Evolutionary conservation across 2,113 vertebrate genomes (phyloP).

Genomic region (Procavia capensis): DNA sequence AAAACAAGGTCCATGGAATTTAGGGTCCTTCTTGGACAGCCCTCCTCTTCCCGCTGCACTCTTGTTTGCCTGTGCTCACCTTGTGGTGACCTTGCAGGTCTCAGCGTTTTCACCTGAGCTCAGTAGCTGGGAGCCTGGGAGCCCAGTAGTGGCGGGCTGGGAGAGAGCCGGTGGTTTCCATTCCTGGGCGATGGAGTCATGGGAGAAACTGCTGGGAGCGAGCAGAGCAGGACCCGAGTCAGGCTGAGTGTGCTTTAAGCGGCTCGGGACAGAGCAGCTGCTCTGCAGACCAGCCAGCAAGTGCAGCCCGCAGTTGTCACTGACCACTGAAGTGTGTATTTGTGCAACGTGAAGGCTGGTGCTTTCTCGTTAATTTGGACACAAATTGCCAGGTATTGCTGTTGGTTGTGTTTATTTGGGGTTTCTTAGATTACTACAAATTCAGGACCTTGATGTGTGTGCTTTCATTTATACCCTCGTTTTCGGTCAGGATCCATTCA

Average conservation of each 20-base stretch:
- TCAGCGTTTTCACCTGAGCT: constrained; percentile 57
- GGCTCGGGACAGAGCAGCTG: constrained; percentile 72
- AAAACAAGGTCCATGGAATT: constrained; percentile 45
- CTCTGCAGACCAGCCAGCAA: constrained; percentile 49
- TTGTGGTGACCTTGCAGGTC: constrained; percentile 77
- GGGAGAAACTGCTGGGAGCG: constrained; percentile 80
- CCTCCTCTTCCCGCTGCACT: not conserved
- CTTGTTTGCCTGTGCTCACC: constrained; percentile 63
- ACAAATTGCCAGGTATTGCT: constrained; percentile 56
- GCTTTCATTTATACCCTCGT: not conserved
- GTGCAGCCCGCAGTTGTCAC: constrained; percentile 51
- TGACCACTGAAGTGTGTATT: constrained; percentile 63
- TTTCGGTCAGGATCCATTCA: not conserved
- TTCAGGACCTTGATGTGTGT: not conserved
- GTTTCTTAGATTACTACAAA: not conserved
- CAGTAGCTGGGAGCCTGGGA: not conserved
- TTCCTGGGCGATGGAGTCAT: constrained; percentile 86
- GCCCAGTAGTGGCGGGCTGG: constrained; percentile 13
- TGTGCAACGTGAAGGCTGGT: constrained; percentile 76
- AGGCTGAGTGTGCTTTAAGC: constrained; percentile 53
- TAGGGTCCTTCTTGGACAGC: not conserved
- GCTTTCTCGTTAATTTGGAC: constrained; percentile 31
- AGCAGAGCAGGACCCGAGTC: constrained; percentile 68
- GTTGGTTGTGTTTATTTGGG: not conserved
- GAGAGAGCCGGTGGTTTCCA: constrained; percentile 75